These are phyloP conservation scores for Fregata magnificens DNA, from an alignment of 2,113 vertebrate species.

Conservation along the genomic window DNA sequence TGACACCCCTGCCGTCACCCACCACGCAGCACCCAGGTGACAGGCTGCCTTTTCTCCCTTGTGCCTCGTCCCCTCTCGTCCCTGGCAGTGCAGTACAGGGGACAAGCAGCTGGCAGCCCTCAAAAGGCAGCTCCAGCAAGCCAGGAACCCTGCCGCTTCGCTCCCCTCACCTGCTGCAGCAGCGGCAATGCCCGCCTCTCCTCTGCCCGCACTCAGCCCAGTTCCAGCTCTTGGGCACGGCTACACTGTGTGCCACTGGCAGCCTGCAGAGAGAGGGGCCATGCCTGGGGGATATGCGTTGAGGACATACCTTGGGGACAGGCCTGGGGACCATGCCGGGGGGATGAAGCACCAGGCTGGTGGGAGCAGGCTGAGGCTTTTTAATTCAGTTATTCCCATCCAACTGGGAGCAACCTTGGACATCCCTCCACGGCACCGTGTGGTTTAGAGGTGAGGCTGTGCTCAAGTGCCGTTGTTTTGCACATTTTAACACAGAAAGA, in stretches of 20 bases:
- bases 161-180: accelerated
- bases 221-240: accelerated
- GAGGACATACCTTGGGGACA: neutral
- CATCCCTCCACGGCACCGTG: neutral
- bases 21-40: accelerated
- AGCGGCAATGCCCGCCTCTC: accelerated
- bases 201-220: neutral
- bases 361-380: neutral
- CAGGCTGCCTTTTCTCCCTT: neutral
- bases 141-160: neutral
- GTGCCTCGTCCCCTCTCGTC: neutral
- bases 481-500: neutral
- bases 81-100: neutral
- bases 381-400: neutral
- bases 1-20: accelerated
- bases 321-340: neutral
- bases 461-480: neutral
- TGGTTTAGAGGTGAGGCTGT: neutral
- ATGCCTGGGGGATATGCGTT: neutral
- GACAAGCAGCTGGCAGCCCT: neutral
- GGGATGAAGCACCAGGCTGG: neutral
- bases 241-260: neutral
- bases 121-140: neutral
- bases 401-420: neutral
- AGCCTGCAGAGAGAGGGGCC: neutral